Conservation (phyloP, 2,113 vertebrate species). For the Ursus arctos region DNA sequence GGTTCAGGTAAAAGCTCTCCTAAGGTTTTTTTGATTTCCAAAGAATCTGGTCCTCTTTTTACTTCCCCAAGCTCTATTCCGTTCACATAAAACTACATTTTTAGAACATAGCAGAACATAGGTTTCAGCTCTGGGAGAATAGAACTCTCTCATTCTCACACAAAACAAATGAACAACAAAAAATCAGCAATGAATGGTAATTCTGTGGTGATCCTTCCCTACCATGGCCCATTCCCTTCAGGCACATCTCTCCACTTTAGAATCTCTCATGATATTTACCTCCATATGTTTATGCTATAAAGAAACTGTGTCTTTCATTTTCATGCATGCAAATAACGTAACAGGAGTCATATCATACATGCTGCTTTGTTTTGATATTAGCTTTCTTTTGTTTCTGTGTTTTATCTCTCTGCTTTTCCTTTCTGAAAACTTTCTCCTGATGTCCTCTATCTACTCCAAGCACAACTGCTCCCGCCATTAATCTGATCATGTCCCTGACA, state of each 20-base stretch:
- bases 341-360: background rate
- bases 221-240: background rate
- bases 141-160: background rate
- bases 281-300: background rate
- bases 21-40: background rate
- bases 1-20: background rate
- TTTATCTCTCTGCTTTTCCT: background rate
- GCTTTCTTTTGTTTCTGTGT: background rate
- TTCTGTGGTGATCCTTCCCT: background rate
- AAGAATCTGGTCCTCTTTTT: background rate
- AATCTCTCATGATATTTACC: background rate
- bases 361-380: background rate
- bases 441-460: background rate
- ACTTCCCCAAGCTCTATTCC: background rate
- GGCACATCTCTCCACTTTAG: background rate
- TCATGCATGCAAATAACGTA: background rate
- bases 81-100: background rate
- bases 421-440: background rate
- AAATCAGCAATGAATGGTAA: background rate
- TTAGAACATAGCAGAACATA: background rate
- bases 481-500: background rate
- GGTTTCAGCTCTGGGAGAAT: background rate
- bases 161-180: background rate
- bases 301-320: background rate
- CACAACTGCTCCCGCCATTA: background rate